Conservation (phyloP, 2,113 vertebrate genomes). For the Hemichromis elongatus region DNA sequence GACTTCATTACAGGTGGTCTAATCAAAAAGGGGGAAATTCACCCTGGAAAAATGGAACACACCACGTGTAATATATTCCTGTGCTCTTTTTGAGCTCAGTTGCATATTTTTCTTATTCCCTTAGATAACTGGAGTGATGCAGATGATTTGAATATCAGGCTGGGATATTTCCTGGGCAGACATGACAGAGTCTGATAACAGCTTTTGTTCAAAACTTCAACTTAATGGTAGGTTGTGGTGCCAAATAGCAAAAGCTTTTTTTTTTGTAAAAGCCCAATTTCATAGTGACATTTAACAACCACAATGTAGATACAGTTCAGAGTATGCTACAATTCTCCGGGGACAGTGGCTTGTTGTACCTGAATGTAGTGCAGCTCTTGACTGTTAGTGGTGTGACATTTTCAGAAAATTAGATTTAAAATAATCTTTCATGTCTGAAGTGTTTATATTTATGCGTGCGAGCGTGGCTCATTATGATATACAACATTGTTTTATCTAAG, state of each 20-base stretch:
- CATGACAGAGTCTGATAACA: background rate
- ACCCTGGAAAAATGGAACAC: background rate
- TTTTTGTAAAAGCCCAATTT: background rate
- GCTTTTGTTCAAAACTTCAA: background rate
- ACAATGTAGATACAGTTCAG: background rate
- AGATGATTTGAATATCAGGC: background rate
- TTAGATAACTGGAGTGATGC: background rate
- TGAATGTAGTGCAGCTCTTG: background rate
- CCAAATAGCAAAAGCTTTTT: background rate
- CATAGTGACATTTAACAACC: background rate
- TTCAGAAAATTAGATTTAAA: background rate
- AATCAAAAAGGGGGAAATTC: background rate
- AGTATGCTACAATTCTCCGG: background rate
- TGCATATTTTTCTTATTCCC: background rate
- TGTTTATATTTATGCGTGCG: background rate
- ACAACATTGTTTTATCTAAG: background rate
- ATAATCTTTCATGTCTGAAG: background rate
- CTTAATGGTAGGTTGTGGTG: background rate
- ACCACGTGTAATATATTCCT: background rate
- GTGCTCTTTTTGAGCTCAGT: background rate
- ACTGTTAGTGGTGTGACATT: background rate
- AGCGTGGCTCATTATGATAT: rapidly evolving
- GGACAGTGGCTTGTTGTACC: background rate
- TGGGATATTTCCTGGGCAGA: background rate
- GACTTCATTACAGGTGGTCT: background rate